Base-by-base conservation (phyloP, 2,113 vertebrate species). In the Deroptyus accipitrinus region DNA sequence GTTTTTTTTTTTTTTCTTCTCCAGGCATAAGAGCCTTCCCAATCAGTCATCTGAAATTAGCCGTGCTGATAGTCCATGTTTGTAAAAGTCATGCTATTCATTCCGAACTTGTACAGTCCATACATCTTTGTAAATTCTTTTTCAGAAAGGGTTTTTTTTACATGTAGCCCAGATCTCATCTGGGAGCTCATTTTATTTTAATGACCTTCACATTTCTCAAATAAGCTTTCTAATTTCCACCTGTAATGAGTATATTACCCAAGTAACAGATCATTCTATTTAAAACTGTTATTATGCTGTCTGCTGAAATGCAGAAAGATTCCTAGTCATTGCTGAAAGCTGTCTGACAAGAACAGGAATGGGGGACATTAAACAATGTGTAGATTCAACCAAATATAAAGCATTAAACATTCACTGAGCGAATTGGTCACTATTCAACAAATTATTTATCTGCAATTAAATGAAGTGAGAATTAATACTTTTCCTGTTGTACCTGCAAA, bases 381-480 rank as follows among this genome's bases (percentile, higher is more conserved):
- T 57, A 83, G 37, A 74, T 61, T 95, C n/a, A 86, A 80, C 73
- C 54, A 66, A 90, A 94, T n/a, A 77, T 31, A 76, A 73, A 88
- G 33, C 64, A 91, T 84, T 86, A 92, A 94, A 74, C 8, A 76
- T 61, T 94, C 33, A 66, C n/a, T 57, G 22, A 83, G n/a, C 17
- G 80, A 94, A 86, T 3, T 70, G 63, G 46, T 22, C 18, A 52
- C 75, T 80, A 66, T 90, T 90, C 64, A 80, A 76, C 33, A 70
- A 86, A 66, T 87, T 87, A 76, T 92, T 95, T 76, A 86, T 63
- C 72, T 42, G 10, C 68, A 83, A 59, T 93, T 62, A 90, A 95
- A 85, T 83, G 64, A 91, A 82, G 23, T 18, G 25, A 90, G 52
- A 92, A 80, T 66, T 73, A 86, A 76, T 92, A 1, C 46, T 66